Evolutionary conservation across 1,140 invertebrate species (phyloP).

Genomic region (Polypedilum pembai): DNA sequence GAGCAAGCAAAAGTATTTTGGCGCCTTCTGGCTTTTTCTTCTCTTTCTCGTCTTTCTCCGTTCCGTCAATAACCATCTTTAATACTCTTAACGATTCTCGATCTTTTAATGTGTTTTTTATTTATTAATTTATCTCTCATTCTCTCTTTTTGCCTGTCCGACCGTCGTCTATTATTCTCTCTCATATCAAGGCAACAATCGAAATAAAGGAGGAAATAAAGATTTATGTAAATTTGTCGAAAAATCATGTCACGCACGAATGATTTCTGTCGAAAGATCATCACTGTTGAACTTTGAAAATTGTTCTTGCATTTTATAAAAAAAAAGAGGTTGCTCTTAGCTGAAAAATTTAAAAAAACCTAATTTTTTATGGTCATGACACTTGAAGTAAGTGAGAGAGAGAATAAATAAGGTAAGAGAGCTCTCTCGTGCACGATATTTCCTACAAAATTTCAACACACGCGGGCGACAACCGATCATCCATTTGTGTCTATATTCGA

Average conservation of each 20-base stretch:
- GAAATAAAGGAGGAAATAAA: neutral
- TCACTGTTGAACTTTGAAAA: neutral
- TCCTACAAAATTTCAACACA: neutral
- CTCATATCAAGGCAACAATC: neutral
- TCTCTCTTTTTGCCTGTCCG: neutral
- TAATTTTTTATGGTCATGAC: slow-evolving; percentile 18
- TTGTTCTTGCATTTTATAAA: neutral
- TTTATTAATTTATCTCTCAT: slow-evolving; percentile 10
- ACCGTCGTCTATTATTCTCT: neutral
- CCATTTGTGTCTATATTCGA: neutral
- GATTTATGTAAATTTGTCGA: slow-evolving; percentile 25
- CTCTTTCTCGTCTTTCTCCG: neutral
- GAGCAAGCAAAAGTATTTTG: neutral
- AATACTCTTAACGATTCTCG: slow-evolving; percentile 17
- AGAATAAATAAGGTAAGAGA: neutral
- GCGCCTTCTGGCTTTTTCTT: slow-evolving; percentile 21
- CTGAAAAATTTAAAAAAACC: neutral
- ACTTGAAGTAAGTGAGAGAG: neutral
- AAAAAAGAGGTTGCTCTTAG: neutral
- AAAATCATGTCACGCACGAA: slow-evolving; percentile 23
- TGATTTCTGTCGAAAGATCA: neutral
- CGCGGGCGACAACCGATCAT: neutral
- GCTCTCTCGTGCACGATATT: neutral
- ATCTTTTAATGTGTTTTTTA: slow-evolving; percentile 14
- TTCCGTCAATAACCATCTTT: slow-evolving; percentile 6